Base-by-base conservation (phyloP, 1,140 invertebrate species). In the Drosophila seguyi region DNA sequence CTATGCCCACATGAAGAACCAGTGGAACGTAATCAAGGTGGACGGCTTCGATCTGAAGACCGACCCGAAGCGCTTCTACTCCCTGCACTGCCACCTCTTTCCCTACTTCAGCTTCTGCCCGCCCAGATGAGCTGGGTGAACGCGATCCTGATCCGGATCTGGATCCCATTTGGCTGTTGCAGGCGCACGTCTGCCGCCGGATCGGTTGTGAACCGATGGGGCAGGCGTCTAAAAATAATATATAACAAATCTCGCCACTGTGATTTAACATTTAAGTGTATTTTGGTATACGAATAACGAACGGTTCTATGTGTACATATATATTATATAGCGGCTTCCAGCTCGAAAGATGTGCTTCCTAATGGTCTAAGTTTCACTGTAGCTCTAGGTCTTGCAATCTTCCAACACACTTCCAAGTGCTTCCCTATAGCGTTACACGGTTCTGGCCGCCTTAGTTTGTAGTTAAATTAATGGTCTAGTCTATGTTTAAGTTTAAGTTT, bases 1-100 rank as follows among this genome's bases (percentile, higher is more conserved):
- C 91, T 99, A 98, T 93, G 96, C 97, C 4, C 95, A 95, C 80
- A 95, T 96, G 81, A 96, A 96, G 83, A 95, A 96, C 50, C 97
- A 98, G 90, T 96, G 96, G 95, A 99, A 99, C 92, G 95, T 97
- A 16, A 94, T 99, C 55, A 96, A 97, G 91, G 96, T 99, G 63
- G 96, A 97, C 71, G 97, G 97, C 1, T 98, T 98, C 92, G 95
- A 96, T 90, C 93, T 94, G 38, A 95, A 95, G 92, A 95, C 96
- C 73, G 98, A 99, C 94, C 97, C 97, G 57, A 98, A 97, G 72
- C 97, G 97, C 93, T 97, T 98, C 93, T 95, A 96, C 76, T 97
- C 97, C 48, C 94, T 98, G 76, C 97, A 98, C 91, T 98, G 97
- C 93, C 96, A 95, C 92, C 94, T 98, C 29, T 98, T 97, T 93